Percentiles rank a stretch among this genome's conserved stretches.
phyloP scores from a whole-genome alignment of 2,113 vertebrate genomes.

The Apodemus speciosus region DNA sequence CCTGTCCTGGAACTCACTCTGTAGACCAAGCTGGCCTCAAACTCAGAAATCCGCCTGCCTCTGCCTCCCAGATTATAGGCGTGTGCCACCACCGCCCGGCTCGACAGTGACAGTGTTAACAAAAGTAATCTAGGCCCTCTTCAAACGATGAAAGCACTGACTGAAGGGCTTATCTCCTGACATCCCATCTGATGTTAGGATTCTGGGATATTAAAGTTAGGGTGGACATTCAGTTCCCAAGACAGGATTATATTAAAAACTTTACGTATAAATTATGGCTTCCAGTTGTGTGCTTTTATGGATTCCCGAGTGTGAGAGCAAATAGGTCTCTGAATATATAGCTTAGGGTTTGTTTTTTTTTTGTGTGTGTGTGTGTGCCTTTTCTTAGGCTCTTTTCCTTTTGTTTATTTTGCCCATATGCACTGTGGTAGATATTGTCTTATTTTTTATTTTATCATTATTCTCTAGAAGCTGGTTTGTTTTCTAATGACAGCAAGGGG shows the following conservation, averaged over 20 bases:
- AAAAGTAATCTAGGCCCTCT: neutral
- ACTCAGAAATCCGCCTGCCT: too few relatives aligned
- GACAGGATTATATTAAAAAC: neutral
- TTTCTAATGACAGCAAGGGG: neutral
- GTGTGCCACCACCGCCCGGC: too few relatives aligned
- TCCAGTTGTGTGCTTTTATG: neutral
- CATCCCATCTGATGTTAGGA: too few relatives aligned
- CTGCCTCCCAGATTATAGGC: too few relatives aligned
- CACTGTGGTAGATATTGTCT: neutral
- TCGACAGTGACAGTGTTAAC: too few relatives aligned
- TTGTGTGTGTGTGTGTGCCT: too few relatives aligned
- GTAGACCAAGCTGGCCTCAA: too few relatives aligned
- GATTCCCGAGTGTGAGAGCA: neutral
- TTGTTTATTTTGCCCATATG: neutral
- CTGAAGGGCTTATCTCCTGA: neutral
- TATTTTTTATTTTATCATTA: neutral
- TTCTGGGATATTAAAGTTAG: neutral
- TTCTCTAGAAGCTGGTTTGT: neutral
- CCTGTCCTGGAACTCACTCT: too few relatives aligned
- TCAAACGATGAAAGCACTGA: neutral
- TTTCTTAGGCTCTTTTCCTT: neutral
- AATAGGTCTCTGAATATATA: neutral
- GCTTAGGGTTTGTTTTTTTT: neutral
- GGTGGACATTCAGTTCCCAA: neutral
- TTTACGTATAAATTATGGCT: neutral